Base-by-base conservation (phyloP, 2,113 vertebrate species). In the Platichthys flesus region DNA sequence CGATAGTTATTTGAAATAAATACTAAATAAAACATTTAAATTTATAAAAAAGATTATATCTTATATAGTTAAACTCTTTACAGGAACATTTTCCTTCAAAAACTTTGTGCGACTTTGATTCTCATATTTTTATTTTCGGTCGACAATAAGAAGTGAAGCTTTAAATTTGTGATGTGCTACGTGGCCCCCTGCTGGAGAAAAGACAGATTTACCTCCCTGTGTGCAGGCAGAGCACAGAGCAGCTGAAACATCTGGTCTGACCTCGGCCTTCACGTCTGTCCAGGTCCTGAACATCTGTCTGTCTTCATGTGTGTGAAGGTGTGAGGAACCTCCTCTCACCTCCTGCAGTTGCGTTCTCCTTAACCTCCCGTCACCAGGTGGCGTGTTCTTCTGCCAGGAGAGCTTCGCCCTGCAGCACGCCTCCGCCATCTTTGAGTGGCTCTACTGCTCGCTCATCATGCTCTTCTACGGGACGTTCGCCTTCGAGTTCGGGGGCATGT, bases 391-490 rank as follows among this genome's bases (percentile, higher is more conserved):
- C 31, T 92, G 95, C 66, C 96, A 96, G 91, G 94, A 96, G 83
- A 96, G 96, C 83, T 96, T 94, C 0, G 87, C 91, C 66, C 91
- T 97, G 78, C 96, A 97, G 88, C 96, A 97, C 0, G 84, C 95
- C 67, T 95, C 96, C 0, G 96, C 96, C 78, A 94, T 97, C 42
- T 97, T 96, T 0, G 96, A 97, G 84, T 97, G 96, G 96, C 57
- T 95, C 73, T 97, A 96, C 90, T 96, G 96, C 83, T 94, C 94
- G 0, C 93, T 95, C 62, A 95, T 96, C 86, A 96, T 97, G 85
- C 85, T 96, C 58, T 97, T 96, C 91, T 97, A 96, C 0, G 96
- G 96, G 74, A 96, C 96, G 0, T 97, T 97, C 65, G 94, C 95
- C 49, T 95, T 96, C 18, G 96, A 97, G 88, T 97, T 97, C 4